A percentile compares a stretch with the other conserved stretches of the same genome.
Conservation (phyloP, 2,113 vertebrate species). For the Ovis canadensis region DNA sequence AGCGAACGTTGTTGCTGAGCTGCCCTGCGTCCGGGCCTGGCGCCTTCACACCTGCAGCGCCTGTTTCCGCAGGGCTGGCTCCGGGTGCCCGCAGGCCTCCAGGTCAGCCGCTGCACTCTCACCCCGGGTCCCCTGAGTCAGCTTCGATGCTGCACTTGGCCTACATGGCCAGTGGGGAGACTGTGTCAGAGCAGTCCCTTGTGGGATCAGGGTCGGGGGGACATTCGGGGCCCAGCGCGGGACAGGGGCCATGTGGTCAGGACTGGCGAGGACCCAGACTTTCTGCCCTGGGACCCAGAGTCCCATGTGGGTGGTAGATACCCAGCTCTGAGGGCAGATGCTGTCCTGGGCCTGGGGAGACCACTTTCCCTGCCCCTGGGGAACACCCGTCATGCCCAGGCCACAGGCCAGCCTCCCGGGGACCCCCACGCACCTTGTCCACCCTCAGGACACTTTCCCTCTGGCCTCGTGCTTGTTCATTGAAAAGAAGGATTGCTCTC, state of each 20-base stretch:
- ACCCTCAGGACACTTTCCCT: neutral
- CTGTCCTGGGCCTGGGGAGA: neutral
- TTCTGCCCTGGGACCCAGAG: neutral
- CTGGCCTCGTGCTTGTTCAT: neutral
- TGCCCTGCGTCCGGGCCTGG: neutral
- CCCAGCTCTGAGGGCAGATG: neutral
- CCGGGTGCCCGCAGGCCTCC: neutral
- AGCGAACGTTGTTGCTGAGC: neutral
- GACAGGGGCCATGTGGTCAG: neutral
- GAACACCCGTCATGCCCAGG: neutral
- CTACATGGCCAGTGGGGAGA: neutral
- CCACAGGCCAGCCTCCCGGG: neutral
- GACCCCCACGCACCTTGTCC: neutral
- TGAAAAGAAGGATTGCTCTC: neutral
- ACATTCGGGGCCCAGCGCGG: neutral
- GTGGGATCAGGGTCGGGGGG: accelerated
- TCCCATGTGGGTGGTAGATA: accelerated
- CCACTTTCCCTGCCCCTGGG: neutral
- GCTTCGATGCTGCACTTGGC: neutral
- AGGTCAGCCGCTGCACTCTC: neutral
- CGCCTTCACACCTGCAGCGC: neutral
- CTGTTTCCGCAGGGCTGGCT: neutral
- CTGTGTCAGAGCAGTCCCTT: neutral
- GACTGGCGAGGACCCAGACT: neutral
- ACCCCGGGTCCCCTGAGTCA: accelerated